Evolutionary conservation across 2,797 vertebrate genomes (phyloP), one percentile per base, ranked within the genome.

Genomic region (Sylvilagus floridanus): DNA sequence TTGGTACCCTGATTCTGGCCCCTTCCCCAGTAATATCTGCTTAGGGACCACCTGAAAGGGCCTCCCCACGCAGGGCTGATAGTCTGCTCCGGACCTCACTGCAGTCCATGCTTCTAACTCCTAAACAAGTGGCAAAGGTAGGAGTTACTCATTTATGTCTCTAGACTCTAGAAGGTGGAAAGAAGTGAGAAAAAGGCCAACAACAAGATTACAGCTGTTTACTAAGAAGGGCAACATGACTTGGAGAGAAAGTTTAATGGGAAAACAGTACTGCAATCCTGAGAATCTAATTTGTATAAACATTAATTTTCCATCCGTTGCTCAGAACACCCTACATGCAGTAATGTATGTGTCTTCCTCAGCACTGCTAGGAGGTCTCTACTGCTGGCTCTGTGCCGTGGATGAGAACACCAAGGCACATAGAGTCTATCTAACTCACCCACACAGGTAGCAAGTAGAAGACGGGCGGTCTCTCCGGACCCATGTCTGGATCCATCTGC

Each of bases 151-250:
- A 17, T 30, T 73, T 26, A n/a, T 21, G 9, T 12, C n/a, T 91
- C 22, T 71, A 69, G 72, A 77, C 35, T 76, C 42, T 6, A 17
- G n/a, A 60, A 83, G n/a, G 26, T 28, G 16, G 35, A 65, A 16
- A 22, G 79, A 69, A 42, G 2, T 13, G 12, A 22, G n/a, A 62
- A 81, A 76, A 19, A 54, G n/a, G 16, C 12, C n/a, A 84, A 32
- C 1, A 77, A 11, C 2, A 1, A 14, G 26, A 30, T 4, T 14
- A 65, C 47, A 24, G 0, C 3, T n/a, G 17, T 28, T 35, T 1
- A 35, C 16, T 35, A 47, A 22, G n/a, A 28, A 62, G 32, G 24
- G 11, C 60, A 68, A 30, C 35, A 52, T 14, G 32, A 37, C 28
- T 54, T 9, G 37, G 19, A 16, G 54, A 57, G 9, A 22, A 69